These are phyloP conservation scores for Sibirionetta formosa DNA, from an alignment of 2,797 vertebrate genomes.

Conservation along the genomic window DNA sequence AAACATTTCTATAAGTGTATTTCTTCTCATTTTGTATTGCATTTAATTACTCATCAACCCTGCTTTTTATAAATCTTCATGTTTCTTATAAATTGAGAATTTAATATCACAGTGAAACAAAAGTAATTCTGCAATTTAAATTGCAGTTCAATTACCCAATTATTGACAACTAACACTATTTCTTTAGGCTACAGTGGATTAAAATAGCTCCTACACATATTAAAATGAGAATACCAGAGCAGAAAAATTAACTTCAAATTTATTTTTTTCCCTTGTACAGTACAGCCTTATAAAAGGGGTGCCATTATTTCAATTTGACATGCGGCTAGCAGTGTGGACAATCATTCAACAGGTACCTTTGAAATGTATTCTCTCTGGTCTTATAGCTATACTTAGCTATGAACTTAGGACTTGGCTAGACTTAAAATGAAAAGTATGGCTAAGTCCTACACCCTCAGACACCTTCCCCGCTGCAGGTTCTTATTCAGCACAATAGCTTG, in stretches of 20 bases:
- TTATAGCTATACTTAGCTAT: neutral
- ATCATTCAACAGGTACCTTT: neutral
- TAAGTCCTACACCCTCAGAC: neutral
- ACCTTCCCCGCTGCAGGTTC: neutral
- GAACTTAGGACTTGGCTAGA: neutral
- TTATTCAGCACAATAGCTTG: neutral
- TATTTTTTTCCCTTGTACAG: neutral
- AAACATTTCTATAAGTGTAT: neutral
- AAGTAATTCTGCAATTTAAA: neutral
- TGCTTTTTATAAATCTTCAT: slow-evolving; percentile 1
- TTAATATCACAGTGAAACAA: neutral
- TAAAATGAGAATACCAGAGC: neutral
- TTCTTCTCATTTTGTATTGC: neutral
- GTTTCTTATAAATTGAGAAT: neutral
- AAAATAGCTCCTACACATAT: neutral
- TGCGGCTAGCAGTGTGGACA: fast-evolving
- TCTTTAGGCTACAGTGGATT: neutral
- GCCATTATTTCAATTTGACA: neutral
- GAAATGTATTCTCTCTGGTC: neutral
- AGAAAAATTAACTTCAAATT: neutral
- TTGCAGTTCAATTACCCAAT: neutral
- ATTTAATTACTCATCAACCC: neutral
- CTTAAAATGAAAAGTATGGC: neutral
- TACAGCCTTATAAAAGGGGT: neutral
- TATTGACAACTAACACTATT: neutral